A percentile compares a stretch with the other conserved stretches of the same genome.
Conservation (phyloP, 2,113 vertebrate species). For the Sinocyclocheilus rhinocerous region DNA sequence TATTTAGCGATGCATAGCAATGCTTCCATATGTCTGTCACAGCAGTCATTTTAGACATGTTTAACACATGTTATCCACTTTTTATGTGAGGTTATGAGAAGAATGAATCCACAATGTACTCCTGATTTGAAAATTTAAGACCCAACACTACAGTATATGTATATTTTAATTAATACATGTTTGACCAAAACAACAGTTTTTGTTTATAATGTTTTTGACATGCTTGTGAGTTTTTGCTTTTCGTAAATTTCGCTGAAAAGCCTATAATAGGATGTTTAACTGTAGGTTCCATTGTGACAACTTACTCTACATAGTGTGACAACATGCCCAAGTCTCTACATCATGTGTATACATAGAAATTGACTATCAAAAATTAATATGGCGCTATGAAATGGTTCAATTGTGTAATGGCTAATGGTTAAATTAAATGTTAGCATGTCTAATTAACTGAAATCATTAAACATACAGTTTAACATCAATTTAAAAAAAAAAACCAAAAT, state of each 20-base stretch:
- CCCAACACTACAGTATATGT: neutral
- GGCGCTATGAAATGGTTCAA: neutral
- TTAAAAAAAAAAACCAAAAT: no score
- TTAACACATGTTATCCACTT: conserved; percentile 16
- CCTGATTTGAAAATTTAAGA: neutral
- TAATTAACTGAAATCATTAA: neutral
- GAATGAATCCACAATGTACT: neutral
- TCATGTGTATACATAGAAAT: neutral
- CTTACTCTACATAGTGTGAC: neutral
- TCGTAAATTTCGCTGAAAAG: neutral
- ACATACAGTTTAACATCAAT: no score
- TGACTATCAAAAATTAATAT: neutral
- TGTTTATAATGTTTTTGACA: neutral
- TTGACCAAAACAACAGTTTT: neutral
- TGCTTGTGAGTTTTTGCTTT: neutral
- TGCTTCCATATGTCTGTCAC: neutral
- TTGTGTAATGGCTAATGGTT: no score
- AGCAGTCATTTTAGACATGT: neutral
- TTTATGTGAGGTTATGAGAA: neutral
- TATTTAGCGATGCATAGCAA: neutral
- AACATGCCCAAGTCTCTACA: neutral
- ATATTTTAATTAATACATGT: neutral
- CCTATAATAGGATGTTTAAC: neutral
- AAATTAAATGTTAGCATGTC: neutral
- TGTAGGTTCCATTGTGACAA: neutral